A percentile compares a stretch with the other conserved stretches of the same genome.
Evolutionary conservation across 92 coral and sea anemone genomes (phyloP).

Genomic region (Umimayanthus chanpuru): DNA sequence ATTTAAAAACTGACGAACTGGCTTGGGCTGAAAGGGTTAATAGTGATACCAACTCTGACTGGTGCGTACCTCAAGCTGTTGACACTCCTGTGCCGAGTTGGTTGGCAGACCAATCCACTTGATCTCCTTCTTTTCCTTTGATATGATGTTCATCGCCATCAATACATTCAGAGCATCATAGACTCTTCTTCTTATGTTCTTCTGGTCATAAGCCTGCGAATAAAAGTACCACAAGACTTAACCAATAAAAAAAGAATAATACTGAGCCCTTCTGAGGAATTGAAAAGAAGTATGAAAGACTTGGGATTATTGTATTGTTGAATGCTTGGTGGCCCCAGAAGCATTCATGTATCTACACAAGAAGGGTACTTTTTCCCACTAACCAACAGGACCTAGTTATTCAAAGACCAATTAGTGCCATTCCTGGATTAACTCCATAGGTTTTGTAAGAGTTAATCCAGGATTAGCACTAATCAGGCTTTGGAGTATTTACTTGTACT

Average conservation of each 20-base stretch:
- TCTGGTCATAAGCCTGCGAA: conserved; percentile 93
- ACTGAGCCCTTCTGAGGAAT: not conserved
- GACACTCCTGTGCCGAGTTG: conserved; percentile 99
- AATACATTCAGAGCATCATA: conserved; percentile 98
- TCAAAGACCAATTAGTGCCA: no score
- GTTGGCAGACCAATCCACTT: conserved; percentile 99
- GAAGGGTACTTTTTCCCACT: no score
- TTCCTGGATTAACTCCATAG: no score
- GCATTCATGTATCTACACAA: no score
- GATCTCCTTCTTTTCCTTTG: conserved; percentile 98
- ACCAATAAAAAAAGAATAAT: not conserved
- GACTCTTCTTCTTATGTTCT: conserved; percentile 95
- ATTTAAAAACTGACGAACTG: not conserved
- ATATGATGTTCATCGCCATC: conserved; percentile 99
- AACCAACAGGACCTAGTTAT: no score
- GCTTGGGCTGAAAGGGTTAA: not conserved
- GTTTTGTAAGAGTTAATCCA: no score
- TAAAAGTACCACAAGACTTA: not conserved
- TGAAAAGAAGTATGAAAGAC: no score
- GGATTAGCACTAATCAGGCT: no score
- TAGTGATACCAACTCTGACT: not conserved
- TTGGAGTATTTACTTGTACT: no score
- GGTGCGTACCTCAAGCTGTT: conserved; percentile 84
- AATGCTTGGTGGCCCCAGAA: no score
- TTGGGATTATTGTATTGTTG: no score